phyloP scores from a whole-genome alignment of 2,113 vertebrate genomes.

The Todiramphus chloris region DNA sequence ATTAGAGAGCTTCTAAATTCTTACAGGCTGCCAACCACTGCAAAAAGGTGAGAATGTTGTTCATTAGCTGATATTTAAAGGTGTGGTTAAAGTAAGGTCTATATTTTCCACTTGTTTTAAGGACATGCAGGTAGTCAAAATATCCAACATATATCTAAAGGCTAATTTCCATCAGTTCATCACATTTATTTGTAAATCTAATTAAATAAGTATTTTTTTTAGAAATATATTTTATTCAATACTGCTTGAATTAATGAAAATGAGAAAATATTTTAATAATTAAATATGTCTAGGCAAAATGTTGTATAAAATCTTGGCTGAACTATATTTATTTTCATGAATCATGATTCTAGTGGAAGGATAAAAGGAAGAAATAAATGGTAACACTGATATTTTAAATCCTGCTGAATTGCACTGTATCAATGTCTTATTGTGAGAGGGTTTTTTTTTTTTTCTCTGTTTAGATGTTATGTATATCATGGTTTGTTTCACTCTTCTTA shows the following conservation, averaged over 20 bases:
- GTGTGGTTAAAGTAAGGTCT: neutral
- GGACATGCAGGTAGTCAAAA: neutral
- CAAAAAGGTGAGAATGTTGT: neutral
- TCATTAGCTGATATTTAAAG: neutral
- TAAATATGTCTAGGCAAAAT: neutral
- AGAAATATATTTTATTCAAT: neutral
- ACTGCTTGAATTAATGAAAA: neutral
- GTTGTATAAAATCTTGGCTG: neutral
- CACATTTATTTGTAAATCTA: neutral
- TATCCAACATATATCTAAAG: neutral
- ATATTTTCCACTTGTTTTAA: neutral
- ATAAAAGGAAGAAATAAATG: neutral
- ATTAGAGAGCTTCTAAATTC: neutral
- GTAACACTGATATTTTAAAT: neutral
- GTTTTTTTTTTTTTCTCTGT: neutral
- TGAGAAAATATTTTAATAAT: neutral
- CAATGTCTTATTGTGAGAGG: neutral
- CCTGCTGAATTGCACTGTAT: neutral
- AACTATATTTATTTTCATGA: neutral
- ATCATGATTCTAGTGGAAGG: neutral
- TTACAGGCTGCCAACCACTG: neutral
- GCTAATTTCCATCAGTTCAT: neutral
- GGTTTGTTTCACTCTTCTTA: neutral
- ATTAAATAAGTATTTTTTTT: neutral
- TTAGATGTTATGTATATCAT: neutral